Evolutionary conservation across 1,140 invertebrate genomes (phyloP), one percentile per base, ranked within the genome.

Genomic region (Diorhabda carinulata): DNA sequence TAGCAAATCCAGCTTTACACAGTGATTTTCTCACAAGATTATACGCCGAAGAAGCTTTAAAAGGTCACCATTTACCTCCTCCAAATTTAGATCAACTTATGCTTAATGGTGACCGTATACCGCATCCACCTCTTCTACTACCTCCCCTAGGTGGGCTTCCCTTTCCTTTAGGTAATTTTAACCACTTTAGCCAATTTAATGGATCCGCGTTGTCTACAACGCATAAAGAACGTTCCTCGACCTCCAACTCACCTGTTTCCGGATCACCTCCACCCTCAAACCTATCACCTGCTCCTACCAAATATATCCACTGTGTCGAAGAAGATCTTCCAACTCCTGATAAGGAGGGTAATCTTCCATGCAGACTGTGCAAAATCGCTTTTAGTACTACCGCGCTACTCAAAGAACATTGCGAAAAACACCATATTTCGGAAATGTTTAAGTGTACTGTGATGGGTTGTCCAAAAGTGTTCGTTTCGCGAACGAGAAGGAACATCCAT

Each of bases 21-120:
- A 89, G 89, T n/a, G 93, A 96, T 76, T 88, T 96, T 61, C 79
- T 96, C 59, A 91, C 92, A 2, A 86, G 94, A 69, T 83, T 95
- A 5, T 96, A 94, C 77, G 89, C 91, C 4, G 87, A 88, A 71
- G 84, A 85, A 57, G 80, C 84, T 62, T 84, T 87, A 69, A 84
- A 83, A 67, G 79, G 74, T 52, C 80, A 77, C 68, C 83, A 80
- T 69, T 78, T 82, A 65, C 77, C 77, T 10, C 80, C 80, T 1
- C 76, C 81, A 40, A 76, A 79, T 64, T 71, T 83, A 25, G 78
- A 82, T 67, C 79, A 80, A 64, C 65, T 81, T 57, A 77, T 82
- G 74, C 71, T 80, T 69, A 85, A 82, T 71, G 84, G 80, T 41
- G 82, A 84, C 61, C 74, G 80, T 77, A 80, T 83, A 76, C 80